Conservation (phyloP, 2,113 vertebrate genomes). For the Nansenia antarctica region DNA sequence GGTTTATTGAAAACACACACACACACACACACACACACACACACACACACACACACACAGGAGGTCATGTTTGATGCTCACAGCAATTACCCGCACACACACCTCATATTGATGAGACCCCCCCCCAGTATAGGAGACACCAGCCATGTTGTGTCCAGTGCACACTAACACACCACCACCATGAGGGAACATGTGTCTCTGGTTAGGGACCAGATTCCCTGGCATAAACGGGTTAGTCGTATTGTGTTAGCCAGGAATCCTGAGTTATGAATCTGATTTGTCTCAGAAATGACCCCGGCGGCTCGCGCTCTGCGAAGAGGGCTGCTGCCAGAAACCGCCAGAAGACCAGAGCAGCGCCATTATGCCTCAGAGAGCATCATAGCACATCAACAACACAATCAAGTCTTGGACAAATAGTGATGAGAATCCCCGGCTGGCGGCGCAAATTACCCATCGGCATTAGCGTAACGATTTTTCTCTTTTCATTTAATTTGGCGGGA, state of each 20-base stretch:
- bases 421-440: not conserved
- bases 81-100: not conserved
- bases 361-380: not conserved
- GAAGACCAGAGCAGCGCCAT: too few species aligned
- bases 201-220: conserved; percentile 42
- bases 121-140: too few species aligned
- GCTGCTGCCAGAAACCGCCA: not conserved
- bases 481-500: conserved; percentile 38
- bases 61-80: not conserved
- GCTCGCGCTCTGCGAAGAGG: not conserved
- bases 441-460: conserved; percentile 24
- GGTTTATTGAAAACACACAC: too few species aligned
- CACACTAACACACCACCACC: conserved; percentile 11
- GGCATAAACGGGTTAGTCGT: conserved; percentile 43
- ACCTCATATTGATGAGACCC: conserved; percentile 2
- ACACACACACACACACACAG: not conserved
- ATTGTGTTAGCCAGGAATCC: conserved; percentile 42
- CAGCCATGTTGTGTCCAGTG: not conserved
- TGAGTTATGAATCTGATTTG: conserved; percentile 38
- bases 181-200: conserved; percentile 30
- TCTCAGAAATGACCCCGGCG: conserved; percentile 15
- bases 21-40: too few species aligned
- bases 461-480: conserved; percentile 35
- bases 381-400: not conserved
- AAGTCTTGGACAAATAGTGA: not conserved